phyloP scores from a whole-genome alignment of 2,113 vertebrate genomes.

The Pseudopodoces humilis region DNA sequence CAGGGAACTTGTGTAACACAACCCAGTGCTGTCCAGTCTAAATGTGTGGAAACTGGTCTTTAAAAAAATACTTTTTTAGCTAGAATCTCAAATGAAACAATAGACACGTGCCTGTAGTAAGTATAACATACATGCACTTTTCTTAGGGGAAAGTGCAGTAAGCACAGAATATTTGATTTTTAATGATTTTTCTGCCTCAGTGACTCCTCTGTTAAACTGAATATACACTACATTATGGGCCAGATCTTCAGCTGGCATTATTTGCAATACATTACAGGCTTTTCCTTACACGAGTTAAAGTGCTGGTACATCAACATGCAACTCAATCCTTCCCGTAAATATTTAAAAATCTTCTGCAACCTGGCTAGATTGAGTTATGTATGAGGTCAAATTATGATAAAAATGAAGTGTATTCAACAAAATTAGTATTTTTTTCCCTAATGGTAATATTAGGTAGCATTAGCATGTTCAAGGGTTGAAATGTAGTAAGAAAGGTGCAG shows the following conservation, averaged over 20 bases:
- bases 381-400: background rate
- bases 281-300: background rate
- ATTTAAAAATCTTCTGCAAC: background rate
- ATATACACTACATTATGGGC: background rate
- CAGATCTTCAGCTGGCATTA: background rate
- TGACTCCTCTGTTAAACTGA: background rate
- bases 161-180: background rate
- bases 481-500: background rate
- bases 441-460: background rate
- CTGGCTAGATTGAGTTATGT: background rate
- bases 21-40: background rate
- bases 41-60: background rate
- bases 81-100: background rate
- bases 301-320: background rate
- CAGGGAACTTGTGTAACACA: background rate
- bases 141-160: background rate
- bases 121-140: background rate
- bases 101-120: background rate
- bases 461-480: background rate
- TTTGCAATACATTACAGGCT: background rate
- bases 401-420: background rate
- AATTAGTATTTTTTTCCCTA: background rate
- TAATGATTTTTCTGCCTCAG: background rate
- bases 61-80: background rate
- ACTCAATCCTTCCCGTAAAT: background rate